Evolutionary conservation across 2,888 invertebrate genomes (phyloP), one percentile per base, ranked within the genome.

Genomic region (Myopa tessellatipennis): DNA sequence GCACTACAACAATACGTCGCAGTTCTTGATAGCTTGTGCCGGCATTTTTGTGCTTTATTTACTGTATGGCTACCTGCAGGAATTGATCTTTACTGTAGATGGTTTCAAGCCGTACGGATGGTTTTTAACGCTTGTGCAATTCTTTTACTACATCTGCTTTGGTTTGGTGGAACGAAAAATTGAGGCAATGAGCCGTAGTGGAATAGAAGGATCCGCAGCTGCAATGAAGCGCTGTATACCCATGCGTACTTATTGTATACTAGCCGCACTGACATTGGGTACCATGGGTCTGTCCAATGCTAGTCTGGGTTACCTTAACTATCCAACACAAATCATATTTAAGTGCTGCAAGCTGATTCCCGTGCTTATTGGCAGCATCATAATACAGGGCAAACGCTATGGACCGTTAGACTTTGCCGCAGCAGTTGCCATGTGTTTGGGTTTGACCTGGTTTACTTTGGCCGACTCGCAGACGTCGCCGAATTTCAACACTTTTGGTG

Each of bases 331-430:
- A 91, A 94, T 98, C 63, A 98, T 98, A 84, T 99, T 99, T 88
- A 98, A 98, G 89, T 98, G 98, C 88, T 99, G 98, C 89, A 99
- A 99, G 88, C 91, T 98, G 0, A 96, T 98, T 83, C 98, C 98
- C 0, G 98, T 98, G 0, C 92, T 99, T 87, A 93, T 97, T 80
- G 98, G 98, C 36, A 96, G 98, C 82, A 95, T 98, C 82, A 86
- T 98, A 71, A 98, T 98, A 85, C 94, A 98, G 90, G 94, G 95
- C 77, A 98, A 98, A 90, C 92, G 92, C 82, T 97, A 97, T 88
- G 94, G 94, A 1, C 90, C 93, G 26, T 86, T 97, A 79, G 98
- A 98, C 88, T 95, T 97, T 88, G 83, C 93, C 8, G 96, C 98
- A 0, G 96, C 97, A 71, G 85, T 93, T 8, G 90, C 94, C 74